A percentile compares a stretch with the other conserved stretches of the same genome.
Conservation (phyloP, 2,113 vertebrate species). For the Excalfactoria chinensis region DNA sequence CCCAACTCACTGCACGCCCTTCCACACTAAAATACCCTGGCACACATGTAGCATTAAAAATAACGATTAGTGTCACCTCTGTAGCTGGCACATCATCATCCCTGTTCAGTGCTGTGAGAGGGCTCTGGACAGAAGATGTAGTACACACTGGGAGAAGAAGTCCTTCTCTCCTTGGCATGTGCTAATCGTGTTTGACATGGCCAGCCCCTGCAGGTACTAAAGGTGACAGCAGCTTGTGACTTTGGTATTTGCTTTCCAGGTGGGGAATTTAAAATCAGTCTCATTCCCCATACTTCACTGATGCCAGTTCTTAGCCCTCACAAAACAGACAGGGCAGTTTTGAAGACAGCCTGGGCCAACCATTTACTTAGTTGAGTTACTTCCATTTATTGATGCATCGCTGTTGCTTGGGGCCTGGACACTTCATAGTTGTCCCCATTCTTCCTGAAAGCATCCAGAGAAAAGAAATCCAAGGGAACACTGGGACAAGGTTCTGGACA, state of each 20-base stretch:
- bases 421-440: no score
- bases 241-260: background rate
- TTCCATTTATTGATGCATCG: background rate
- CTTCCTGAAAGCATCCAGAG: no score
- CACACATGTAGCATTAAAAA: background rate
- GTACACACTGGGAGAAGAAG: background rate
- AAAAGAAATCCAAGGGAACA: no score
- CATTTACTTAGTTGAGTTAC: background rate
- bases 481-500: no score
- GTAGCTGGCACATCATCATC: background rate
- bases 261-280: background rate
- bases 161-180: background rate
- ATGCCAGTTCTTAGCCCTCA: background rate
- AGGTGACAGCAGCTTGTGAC: background rate
- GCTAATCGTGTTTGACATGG: background rate
- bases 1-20: background rate
- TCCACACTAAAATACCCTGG: background rate
- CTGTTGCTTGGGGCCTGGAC: background rate
- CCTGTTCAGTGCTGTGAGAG: background rate
- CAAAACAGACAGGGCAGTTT: background rate
- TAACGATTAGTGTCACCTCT: background rate
- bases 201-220: background rate
- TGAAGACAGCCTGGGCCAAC: background rate
- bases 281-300: background rate
- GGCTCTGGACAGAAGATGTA: background rate